A percentile compares a stretch with the other conserved stretches of the same genome.
phyloP scores from a whole-genome alignment of 2,888 invertebrate species.

The Napeogenes sylphis region DNA sequence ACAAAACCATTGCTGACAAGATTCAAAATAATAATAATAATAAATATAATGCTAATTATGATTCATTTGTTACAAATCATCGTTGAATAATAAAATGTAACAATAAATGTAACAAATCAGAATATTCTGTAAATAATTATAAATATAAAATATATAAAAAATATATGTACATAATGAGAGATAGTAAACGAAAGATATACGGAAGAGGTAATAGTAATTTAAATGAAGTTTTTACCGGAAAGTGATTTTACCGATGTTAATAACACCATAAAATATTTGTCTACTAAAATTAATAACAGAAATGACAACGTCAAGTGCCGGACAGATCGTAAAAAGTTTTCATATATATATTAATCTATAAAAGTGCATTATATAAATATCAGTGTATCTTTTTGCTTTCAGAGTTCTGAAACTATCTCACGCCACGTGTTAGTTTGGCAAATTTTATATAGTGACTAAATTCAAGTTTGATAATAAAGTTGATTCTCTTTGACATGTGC shows the following conservation, averaged over 20 bases:
- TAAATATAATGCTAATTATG: too few species aligned
- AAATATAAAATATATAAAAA: too few species aligned
- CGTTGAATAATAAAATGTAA: too few species aligned
- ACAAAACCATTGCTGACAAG: too few species aligned
- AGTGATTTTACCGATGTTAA: conserved; percentile 19
- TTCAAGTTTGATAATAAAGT: not conserved
- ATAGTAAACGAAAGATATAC: too few species aligned
- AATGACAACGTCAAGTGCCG: conserved; percentile 42
- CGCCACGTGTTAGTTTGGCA: conserved; percentile 2
- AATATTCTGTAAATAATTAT: too few species aligned
- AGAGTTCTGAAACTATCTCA: conserved; percentile 21
- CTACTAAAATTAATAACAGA: conserved; percentile 51
- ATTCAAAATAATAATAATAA: too few species aligned
- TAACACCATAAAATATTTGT: conserved; percentile 18
- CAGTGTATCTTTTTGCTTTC: conserved; percentile 30
- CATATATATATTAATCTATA: conserved; percentile 57
- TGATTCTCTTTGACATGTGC: not conserved
- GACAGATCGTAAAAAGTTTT: conserved; percentile 58
- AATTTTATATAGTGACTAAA: not conserved
- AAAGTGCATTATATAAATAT: conserved; percentile 53
- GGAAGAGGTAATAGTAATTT: too few species aligned
- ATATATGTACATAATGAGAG: too few species aligned
- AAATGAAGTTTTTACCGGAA: not conserved
- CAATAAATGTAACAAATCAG: too few species aligned
- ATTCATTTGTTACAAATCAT: too few species aligned